Percentiles rank a stretch among this genome's conserved stretches.
These are phyloP conservation scores for Prietella phreatophila DNA, from an alignment of 2,113 vertebrate genomes.

Conservation along the genomic window DNA sequence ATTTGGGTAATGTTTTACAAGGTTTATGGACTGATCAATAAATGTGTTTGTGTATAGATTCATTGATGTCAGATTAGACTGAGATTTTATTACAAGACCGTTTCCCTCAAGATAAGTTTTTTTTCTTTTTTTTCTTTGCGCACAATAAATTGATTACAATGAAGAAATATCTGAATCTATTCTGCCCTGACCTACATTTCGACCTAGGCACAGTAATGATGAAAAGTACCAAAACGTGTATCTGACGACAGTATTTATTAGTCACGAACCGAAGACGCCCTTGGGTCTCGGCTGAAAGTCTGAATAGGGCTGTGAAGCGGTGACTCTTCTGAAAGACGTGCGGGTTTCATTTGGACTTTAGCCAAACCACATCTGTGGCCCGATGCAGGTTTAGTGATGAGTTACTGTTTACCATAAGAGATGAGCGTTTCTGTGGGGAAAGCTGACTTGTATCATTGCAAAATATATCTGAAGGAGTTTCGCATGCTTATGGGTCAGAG, in stretches of 20 bases:
- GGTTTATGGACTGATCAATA: background rate
- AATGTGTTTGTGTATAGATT: background rate
- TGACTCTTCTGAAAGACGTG: background rate
- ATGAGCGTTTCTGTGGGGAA: background rate
- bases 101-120: too few species aligned
- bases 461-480: background rate
- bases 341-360: slow-evolving; percentile 10
- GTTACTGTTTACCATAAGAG: slow-evolving; percentile 4
- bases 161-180: background rate
- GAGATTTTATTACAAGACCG: too few species aligned
- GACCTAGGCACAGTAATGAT: too few species aligned
- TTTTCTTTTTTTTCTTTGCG: too few species aligned
- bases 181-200: background rate
- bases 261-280: background rate
- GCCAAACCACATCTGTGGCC: background rate
- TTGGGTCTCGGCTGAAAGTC: background rate
- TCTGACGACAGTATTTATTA: background rate
- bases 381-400: background rate
- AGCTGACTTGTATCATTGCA: background rate
- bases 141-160: background rate
- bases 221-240: background rate
- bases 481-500: slow-evolving; percentile 8
- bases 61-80: background rate
- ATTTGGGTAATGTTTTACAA: background rate
- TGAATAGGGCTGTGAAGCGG: background rate